A percentile compares a stretch with the other conserved stretches of the same genome.
These are phyloP conservation scores for Choristoneura rosaceana DNA, from an alignment of 2,888 invertebrate species.

Conservation along the genomic window DNA sequence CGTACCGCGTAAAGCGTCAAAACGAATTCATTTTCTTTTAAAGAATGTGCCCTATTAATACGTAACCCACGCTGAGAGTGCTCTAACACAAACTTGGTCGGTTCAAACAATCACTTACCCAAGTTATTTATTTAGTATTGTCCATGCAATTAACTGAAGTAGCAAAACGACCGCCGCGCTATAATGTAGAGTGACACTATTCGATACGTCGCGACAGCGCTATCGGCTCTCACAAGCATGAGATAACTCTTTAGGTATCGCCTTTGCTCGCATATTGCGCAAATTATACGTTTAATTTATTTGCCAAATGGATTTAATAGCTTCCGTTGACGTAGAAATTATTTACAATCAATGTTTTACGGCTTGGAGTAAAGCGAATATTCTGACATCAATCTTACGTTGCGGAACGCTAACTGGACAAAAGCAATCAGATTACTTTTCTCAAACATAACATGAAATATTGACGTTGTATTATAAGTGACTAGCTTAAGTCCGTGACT, in stretches of 20 bases:
- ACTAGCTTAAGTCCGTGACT: no score
- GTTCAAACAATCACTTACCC: background rate
- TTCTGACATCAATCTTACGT: no score
- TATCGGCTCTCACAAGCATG: background rate
- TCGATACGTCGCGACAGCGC: background rate
- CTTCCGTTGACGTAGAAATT: background rate
- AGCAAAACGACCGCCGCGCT: background rate
- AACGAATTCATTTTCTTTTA: no score
- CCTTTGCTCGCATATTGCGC: conserved; percentile 3
- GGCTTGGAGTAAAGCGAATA: no score
- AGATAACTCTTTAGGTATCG: conserved; percentile 13
- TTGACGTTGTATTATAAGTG: no score
- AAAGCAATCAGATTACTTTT: no score
- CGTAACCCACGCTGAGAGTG: no score
- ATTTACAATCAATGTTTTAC: background rate
- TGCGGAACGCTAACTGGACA: no score
- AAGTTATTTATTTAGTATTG: background rate
- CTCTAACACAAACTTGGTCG: no score
- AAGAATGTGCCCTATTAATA: no score
- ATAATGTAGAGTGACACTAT: background rate
- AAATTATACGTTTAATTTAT: background rate
- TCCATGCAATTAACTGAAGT: background rate
- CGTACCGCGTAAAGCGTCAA: no score
- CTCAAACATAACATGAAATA: no score
- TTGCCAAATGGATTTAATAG: conserved; percentile 3